A percentile compares a stretch with the other conserved stretches of the same genome.
Evolutionary conservation across 1,140 invertebrate species (phyloP).

Genomic region (Papilio dardanus): DNA sequence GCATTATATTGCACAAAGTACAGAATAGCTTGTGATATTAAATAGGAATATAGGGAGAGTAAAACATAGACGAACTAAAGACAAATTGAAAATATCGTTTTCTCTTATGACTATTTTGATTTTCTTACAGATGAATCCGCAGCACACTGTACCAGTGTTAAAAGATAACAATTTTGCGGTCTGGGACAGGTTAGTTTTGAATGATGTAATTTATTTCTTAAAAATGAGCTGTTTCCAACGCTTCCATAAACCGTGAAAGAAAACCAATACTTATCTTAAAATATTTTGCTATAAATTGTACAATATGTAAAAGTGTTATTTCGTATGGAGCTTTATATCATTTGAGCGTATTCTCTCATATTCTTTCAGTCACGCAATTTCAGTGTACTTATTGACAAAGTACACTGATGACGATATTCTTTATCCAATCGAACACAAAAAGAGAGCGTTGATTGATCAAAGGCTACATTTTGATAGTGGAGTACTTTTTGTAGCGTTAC

Average conservation of each 20-base stretch:
- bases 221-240: neutral
- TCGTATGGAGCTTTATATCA: neutral
- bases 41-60: too few species aligned
- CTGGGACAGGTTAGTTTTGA: conserved; percentile 42
- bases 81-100: too few species aligned
- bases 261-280: neutral
- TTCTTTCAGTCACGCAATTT: conserved; percentile 82
- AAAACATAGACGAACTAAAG: too few species aligned
- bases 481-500: conserved; percentile 64
- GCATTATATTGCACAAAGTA: too few species aligned
- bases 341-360: conserved; percentile 48
- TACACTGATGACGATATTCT: conserved; percentile 81
- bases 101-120: neutral
- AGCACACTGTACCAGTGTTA: conserved; percentile 45
- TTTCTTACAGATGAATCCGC: conserved; percentile 45
- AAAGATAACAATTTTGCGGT: conserved; percentile 43
- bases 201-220: neutral
- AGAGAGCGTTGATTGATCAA: conserved; percentile 82
- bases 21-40: too few species aligned
- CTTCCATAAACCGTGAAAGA: neutral
- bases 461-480: conserved; percentile 83
- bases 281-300: neutral
- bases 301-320: conserved; percentile 14
- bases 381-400: conserved; percentile 81
- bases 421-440: conserved; percentile 82